Conservation (phyloP, 2,888 invertebrate species). For the Syrphus vitripennis region DNA sequence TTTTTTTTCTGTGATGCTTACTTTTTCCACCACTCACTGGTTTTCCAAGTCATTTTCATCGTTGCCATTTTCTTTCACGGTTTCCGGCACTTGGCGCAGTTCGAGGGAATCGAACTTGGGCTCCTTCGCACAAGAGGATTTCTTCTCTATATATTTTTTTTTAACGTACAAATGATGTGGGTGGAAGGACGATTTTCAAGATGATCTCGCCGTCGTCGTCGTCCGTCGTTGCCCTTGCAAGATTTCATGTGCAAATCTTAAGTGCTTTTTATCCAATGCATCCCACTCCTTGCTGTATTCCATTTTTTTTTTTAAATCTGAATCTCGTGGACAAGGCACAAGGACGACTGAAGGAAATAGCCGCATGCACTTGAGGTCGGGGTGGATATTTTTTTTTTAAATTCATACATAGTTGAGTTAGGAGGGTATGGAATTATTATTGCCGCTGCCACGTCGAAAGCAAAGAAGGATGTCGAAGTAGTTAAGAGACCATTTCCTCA, state of each 20-base stretch:
- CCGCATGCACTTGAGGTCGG: constrained; percentile 52
- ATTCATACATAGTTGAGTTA: constrained; percentile 6
- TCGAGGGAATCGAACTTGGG: constrained; percentile 55
- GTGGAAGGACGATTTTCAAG: constrained; percentile 11
- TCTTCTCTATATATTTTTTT: neutral
- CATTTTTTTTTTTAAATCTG: neutral
- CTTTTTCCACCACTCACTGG: neutral
- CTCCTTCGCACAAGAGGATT: constrained; percentile 27
- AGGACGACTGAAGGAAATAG: constrained; percentile 38
- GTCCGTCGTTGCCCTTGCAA: constrained; percentile 27
- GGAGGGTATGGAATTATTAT: neutral
- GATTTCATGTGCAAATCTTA: constrained; percentile 58
- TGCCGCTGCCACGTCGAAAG: neutral
- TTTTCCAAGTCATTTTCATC: constrained; percentile 42
- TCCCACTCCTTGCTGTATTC: neutral
- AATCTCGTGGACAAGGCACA: constrained; percentile 37
- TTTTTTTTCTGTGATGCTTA: neutral
- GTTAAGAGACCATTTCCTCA: constrained; percentile 58
- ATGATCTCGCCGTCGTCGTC: too few species aligned
- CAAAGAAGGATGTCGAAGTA: constrained; percentile 3
- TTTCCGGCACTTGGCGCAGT: constrained; percentile 64
- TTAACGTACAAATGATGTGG: neutral
- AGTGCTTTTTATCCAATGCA: constrained; percentile 51
- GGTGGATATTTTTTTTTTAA: constrained; percentile 26
- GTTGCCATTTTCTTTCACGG: constrained; percentile 32